Evolutionary conservation across 1,140 invertebrate species (phyloP), one percentile per base, ranked within the genome.

Genomic region (Temnothorax curvispinosus): DNA sequence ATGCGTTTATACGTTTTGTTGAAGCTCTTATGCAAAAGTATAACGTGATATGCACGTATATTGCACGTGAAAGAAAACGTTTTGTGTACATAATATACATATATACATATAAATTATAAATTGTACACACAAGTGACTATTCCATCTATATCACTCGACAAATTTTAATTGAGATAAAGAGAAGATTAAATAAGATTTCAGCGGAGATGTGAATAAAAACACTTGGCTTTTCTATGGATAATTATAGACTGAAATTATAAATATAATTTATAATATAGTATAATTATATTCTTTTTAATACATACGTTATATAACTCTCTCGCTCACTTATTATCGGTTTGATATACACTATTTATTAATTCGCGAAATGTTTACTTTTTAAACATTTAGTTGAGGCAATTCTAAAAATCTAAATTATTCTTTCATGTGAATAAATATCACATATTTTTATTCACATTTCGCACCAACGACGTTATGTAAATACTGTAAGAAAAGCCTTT

Each of bases 401-500:
- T 44, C 15, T 1, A 18, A 13, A 41, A 72, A 60, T 27, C 13
- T 15, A 27, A 27, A 27, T 27, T 27, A 27, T 38, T 27, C 0
- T 27, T 27, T 64, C 2, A 21, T 50, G 9, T 13, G 35, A 18
- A 27, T 15, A 60, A 35, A 27, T 9, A 8, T 1, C 13, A 5
- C 54, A 3, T 21, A 60, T 38, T 82, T 82, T 82, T 82, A 82
- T 74, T 82, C 80, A 58, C 80, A 82, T 74, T 82, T 60, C 44
- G 18, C 27, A 27, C 27, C 54, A 81, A 86, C 69, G 50, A 81
- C 65, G 77, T 89, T 85, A 86, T 94, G 93, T 94, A 94, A 90
- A 94, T 94, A 94, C 62, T 94, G 92, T 93, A 94, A 92, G n/a
- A n/a, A 90, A 93, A 91, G 84, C 82, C 87, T 92, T 92, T 84